Conservation (phyloP, 1,140 invertebrate genomes). For the Papilio glaucus region DNA sequence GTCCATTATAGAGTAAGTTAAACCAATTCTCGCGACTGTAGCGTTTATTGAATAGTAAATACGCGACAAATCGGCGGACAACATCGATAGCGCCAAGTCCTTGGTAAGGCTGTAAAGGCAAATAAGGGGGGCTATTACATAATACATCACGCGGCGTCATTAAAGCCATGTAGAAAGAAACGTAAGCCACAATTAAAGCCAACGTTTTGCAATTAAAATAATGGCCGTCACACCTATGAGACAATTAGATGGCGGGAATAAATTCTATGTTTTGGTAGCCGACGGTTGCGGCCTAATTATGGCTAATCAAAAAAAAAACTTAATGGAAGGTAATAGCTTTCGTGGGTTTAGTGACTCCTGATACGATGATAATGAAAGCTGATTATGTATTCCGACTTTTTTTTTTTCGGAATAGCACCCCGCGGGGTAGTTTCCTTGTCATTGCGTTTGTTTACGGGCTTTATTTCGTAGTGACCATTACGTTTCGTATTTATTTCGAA, state of each 20-base stretch:
- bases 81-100: conserved; percentile 43
- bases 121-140: conserved; percentile 54
- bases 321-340: conserved; percentile 64
- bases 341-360: conserved; percentile 35
- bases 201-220: conserved; percentile 78
- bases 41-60: conserved; percentile 24
- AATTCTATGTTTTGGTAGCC: conserved; percentile 77
- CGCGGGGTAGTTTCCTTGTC: conserved; percentile 40
- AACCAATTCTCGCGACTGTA: neutral
- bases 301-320: conserved; percentile 76
- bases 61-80: neutral
- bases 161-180: conserved; percentile 73
- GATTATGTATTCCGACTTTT: conserved; percentile 32
- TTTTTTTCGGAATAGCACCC: conserved; percentile 35
- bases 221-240: conserved; percentile 80
- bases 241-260: conserved; percentile 77
- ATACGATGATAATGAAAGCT: conserved; percentile 41
- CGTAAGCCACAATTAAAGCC: conserved; percentile 70
- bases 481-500: conserved; percentile 5
- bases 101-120: conserved; percentile 41
- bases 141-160: conserved; percentile 67
- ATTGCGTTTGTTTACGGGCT: conserved; percentile 39
- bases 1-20: neutral
- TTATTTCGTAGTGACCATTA: conserved; percentile 17
- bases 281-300: conserved; percentile 66